Conservation (phyloP, 2,113 vertebrate genomes). For the Xenopus tropicalis region DNA sequence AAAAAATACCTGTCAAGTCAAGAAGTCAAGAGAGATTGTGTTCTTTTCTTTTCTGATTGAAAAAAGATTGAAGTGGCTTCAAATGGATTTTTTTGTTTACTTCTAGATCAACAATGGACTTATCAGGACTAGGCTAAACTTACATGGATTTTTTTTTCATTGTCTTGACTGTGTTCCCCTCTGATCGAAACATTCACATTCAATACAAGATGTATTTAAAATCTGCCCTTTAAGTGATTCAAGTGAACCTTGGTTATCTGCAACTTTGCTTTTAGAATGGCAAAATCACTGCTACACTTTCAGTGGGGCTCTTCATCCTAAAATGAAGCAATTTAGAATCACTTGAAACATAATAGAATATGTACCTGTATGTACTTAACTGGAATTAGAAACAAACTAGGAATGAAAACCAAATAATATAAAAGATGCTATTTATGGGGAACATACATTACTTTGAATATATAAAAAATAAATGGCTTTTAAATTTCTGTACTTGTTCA, state of each 20-base stretch:
- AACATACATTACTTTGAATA: no score
- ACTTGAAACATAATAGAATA: neutral
- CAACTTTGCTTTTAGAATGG: neutral
- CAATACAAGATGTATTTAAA: neutral
- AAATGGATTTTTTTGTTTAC: constrained; percentile 4
- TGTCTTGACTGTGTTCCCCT: neutral
- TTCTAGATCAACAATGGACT: neutral
- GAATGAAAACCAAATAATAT: neutral
- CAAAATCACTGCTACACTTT: neutral
- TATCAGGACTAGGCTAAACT: neutral
- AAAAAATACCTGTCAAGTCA: no score
- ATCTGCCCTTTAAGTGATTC: neutral
- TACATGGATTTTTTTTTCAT: neutral
- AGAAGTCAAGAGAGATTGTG: neutral
- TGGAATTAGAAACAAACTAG: neutral
- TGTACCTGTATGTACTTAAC: neutral
- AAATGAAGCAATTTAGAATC: neutral
- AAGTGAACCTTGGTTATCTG: neutral
- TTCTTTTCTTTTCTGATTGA: neutral
- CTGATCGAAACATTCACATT: neutral
- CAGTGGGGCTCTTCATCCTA: neutral
- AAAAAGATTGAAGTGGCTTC: neutral
- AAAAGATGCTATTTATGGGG: no score
- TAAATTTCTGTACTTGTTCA: no score
- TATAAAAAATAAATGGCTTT: no score